Evolutionary conservation across 2,797 vertebrate genomes (phyloP).

Genomic region (Enteromius unitaeniatus): DNA sequence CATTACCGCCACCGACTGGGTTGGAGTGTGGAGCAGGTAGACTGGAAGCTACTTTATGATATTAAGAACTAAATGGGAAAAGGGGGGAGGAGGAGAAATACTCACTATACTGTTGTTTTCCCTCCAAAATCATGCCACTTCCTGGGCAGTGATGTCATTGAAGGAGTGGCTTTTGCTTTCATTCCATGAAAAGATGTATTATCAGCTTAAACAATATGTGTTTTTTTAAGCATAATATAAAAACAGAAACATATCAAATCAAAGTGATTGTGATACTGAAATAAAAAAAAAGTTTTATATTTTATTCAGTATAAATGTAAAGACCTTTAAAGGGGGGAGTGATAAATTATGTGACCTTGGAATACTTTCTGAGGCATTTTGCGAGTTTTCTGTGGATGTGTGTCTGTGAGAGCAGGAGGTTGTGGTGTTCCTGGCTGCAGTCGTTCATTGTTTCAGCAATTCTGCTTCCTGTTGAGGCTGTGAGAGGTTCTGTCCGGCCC

Average conservation of each 20-base stretch:
- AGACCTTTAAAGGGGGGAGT: not conserved
- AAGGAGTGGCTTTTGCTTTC: not conserved
- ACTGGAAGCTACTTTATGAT: too few species aligned
- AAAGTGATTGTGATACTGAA: not conserved
- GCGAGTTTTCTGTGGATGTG: conserved; percentile 26
- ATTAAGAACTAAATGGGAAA: too few species aligned
- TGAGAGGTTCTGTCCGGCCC: conserved; percentile 29
- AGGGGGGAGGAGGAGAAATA: too few species aligned
- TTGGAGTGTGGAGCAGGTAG: too few species aligned
- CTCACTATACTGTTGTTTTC: not conserved
- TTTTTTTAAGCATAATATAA: not conserved
- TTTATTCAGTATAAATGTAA: not conserved
- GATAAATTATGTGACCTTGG: not conserved
- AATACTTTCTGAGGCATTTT: not conserved
- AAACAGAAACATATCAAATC: not conserved
- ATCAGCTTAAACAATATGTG: not conserved
- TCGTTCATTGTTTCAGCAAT: conserved; percentile 19
- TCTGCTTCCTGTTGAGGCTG: conserved; percentile 42
- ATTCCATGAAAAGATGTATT: not conserved
- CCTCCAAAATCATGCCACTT: not conserved
- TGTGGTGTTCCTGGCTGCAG: conserved; percentile 35
- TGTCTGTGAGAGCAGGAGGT: conserved; percentile 14
- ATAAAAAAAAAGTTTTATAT: not conserved
- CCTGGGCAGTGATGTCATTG: not conserved
- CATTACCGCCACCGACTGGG: too few species aligned